phyloP scores from a whole-genome alignment of 2,797 vertebrate species.

The Glyptemys insculpta region DNA sequence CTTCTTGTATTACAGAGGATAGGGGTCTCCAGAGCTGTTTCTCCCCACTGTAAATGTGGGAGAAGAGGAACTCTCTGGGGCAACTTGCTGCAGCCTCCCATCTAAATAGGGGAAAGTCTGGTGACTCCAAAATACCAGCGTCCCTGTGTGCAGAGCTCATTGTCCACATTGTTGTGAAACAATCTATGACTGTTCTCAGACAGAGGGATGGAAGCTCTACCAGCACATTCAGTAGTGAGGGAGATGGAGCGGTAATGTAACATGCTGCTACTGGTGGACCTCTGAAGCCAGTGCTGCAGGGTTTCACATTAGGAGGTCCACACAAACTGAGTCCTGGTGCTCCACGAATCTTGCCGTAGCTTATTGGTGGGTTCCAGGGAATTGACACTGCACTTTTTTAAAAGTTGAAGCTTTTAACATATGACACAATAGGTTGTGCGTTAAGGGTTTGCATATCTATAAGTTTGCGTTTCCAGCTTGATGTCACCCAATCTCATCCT shows the following conservation, averaged over 20 bases:
- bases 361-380: accelerated
- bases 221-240: neutral
- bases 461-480: neutral
- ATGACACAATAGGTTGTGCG: neutral
- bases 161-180: neutral
- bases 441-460: neutral
- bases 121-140: neutral
- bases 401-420: neutral
- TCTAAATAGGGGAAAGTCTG: neutral
- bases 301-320: neutral
- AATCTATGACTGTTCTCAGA: neutral
- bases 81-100: neutral
- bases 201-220: neutral
- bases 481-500: neutral
- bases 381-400: neutral
- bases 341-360: neutral
- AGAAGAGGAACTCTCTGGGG: neutral
- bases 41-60: neutral
- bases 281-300: neutral
- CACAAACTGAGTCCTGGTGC: neutral
- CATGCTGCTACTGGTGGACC: neutral
- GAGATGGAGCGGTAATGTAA: neutral
- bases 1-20: neutral
- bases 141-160: neutral
- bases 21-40: neutral